Evolutionary conservation across 2,888 invertebrate genomes (phyloP).

Genomic region (Euplexia lucipara): DNA sequence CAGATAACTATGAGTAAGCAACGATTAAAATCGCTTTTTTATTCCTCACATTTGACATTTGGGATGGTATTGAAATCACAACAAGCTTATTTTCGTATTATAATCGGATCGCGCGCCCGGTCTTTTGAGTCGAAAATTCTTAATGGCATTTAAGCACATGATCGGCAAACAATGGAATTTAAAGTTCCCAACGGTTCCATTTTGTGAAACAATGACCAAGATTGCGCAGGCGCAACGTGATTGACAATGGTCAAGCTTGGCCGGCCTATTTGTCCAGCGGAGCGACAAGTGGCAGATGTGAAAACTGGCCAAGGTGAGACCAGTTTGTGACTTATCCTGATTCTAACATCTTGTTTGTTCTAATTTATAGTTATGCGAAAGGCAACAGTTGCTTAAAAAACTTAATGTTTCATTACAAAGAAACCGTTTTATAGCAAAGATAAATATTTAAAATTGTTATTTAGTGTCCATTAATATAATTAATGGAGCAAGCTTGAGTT

Average conservation of each 20-base stretch:
- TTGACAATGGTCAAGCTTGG: conserved; percentile 82
- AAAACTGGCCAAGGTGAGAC: conserved; percentile 86
- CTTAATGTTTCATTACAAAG: conserved; percentile 34
- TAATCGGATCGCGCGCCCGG: conserved; percentile 49
- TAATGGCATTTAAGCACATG: conserved; percentile 42
- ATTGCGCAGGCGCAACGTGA: conserved; percentile 66
- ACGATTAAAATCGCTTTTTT: conserved; percentile 31
- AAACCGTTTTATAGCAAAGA: conserved; percentile 8
- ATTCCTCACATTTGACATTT: conserved; percentile 59
- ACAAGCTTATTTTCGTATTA: conserved; percentile 48
- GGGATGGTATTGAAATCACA: conserved; percentile 26
- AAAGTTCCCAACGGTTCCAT: conserved; percentile 46
- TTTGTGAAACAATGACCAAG: conserved; percentile 56
- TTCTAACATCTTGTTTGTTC: conserved; percentile 52
- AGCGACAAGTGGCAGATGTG: conserved; percentile 83
- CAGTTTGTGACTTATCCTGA: conserved; percentile 66
- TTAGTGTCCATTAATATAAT: conserved; percentile 42
- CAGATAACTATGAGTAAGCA: conserved; percentile 25
- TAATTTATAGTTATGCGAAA: conserved; percentile 49
- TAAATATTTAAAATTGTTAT: conserved; percentile 42
- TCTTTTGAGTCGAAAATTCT: conserved; percentile 38
- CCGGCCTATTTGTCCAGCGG: conserved; percentile 82
- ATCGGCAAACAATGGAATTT: conserved; percentile 50
- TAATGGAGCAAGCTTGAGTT: conserved; percentile 30
- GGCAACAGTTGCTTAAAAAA: conserved; percentile 34